Percentiles rank a stretch among this genome's conserved stretches.
These are phyloP conservation scores for Silurus aristotelis DNA, from an alignment of 2,797 vertebrate genomes.

Conservation along the genomic window DNA sequence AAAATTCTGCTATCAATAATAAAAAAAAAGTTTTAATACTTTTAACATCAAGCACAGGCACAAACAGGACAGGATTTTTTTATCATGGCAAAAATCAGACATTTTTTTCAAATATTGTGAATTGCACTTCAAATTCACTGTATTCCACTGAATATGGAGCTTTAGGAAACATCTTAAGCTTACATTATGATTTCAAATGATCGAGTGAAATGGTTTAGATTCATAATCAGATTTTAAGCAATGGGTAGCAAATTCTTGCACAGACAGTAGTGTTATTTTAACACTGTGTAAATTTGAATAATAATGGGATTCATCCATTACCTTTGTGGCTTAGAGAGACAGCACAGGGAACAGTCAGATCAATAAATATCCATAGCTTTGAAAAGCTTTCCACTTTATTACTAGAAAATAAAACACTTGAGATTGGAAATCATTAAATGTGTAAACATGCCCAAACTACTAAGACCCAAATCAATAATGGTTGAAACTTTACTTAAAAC, in stretches of 20 bases:
- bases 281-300: slow-evolving; percentile 2
- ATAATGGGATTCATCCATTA: slow-evolving; percentile 21
- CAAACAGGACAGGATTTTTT: not conserved
- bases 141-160: not conserved
- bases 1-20: not conserved
- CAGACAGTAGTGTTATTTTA: not conserved
- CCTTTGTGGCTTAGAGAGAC: slow-evolving; percentile 34
- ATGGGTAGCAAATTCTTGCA: not conserved
- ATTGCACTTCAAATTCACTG: not conserved
- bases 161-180: slow-evolving; percentile 9
- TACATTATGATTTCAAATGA: slow-evolving; percentile 1
- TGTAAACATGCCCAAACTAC: slow-evolving; percentile 18
- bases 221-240: not conserved
- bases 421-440: slow-evolving; percentile 4
- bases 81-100: not conserved
- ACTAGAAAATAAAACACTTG: slow-evolving; percentile 13
- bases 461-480: slow-evolving; percentile 1
- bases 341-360: slow-evolving; percentile 8
- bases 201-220: not conserved
- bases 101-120: not conserved
- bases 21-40: not conserved
- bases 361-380: slow-evolving; percentile 28
- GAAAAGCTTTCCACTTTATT: slow-evolving; percentile 32
- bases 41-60: not conserved
- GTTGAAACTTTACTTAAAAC: not conserved